Percentiles rank a stretch among this genome's conserved stretches.
These are phyloP conservation scores for Ameiurus melas DNA, from an alignment of 2,113 vertebrate genomes.

Conservation along the genomic window DNA sequence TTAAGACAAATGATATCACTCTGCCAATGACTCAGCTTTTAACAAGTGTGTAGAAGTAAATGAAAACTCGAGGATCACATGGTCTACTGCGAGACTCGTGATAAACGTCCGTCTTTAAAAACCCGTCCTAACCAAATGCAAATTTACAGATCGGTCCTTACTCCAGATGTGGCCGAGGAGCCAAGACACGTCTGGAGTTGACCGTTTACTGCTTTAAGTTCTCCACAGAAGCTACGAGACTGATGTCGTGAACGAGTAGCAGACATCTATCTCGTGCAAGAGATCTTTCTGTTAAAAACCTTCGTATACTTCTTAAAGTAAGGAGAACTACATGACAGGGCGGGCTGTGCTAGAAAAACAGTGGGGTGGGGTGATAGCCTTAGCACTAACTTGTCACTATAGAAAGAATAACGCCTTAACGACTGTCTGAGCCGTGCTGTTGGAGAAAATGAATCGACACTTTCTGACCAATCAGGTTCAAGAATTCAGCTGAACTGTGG, in stretches of 20 bases:
- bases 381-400: neutral
- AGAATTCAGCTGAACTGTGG: neutral
- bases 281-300: neutral
- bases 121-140: neutral
- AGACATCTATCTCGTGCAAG: neutral
- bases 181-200: neutral
- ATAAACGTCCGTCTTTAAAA: neutral
- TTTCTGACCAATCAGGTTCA: neutral
- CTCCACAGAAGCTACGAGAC: neutral
- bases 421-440: neutral
- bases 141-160: neutral
- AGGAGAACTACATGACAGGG: neutral
- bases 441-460: neutral
- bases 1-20: conserved; percentile 19
- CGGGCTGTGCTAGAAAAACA: too few species aligned
- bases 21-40: neutral
- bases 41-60: neutral
- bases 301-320: neutral
- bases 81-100: neutral
- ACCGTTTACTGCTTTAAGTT: neutral
- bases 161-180: neutral
- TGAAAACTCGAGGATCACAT: neutral
- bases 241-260: neutral
- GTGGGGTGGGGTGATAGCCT: neutral
- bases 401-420: neutral